Base-by-base conservation (phyloP, 2,888 invertebrate genomes). In the Bellardia bayeri region DNA sequence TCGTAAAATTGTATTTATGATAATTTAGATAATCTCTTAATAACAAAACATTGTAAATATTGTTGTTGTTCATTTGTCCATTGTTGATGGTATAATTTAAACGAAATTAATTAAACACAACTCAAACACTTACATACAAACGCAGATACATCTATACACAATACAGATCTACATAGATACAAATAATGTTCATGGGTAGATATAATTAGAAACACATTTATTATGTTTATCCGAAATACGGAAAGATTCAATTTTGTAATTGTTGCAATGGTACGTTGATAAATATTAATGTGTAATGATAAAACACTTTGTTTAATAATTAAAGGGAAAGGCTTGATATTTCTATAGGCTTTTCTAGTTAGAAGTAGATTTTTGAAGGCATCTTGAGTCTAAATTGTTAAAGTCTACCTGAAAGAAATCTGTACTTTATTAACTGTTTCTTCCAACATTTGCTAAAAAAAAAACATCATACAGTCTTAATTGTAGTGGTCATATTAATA, bases 81-180 rank as follows among this genome's bases (percentile, higher is more conserved):
- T 61, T 82, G 56, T 69, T 82, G 74, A 78, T 85, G 82, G 64
- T 68, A 75, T 64, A 74, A 74, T 82, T 87, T 64, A 56, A 75
- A 71, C 56, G 64, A 85, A 85, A 87, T 85, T 87, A 87, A 87
- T 87, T 87, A 85, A 87, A 85, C 79, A 82, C 75, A 87, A 82
- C 61, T 80, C 79, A 58, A 63, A 58, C n/a, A 40, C 37, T 13
- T 9, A 71, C 37, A 37, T 13, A 16, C 30, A 49, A 30, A 23
- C 16, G 9, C 9, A 63, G 6, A 40, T 8, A 14, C 1, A 23
- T n/a, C n/a, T n/a, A n/a, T n/a, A n/a, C n/a, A 23, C 23, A 23
- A 23, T 23, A 23, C 0, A 23, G 23, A 23, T 23, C 23, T 1
- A 23, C 23, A 23, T 23, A 49, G 1, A 66, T 8, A 66, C 40